Evolutionary conservation across 2,797 vertebrate species (phyloP).

Genomic region (Cossypha caffra): DNA sequence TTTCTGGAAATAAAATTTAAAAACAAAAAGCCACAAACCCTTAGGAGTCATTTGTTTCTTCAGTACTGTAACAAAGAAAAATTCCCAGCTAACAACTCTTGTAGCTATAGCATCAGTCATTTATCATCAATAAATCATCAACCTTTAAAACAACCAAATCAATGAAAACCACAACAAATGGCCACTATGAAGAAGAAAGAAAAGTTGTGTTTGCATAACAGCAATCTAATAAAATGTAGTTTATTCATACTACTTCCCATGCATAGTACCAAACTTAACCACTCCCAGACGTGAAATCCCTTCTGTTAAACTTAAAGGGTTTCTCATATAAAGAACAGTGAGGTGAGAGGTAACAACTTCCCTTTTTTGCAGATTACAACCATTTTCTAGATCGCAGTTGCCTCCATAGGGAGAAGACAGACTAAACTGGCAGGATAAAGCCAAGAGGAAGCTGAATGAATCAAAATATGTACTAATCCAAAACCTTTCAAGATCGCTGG

Average conservation of each 20-base stretch:
- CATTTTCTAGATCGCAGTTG: not conserved
- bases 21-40: slow-evolving; percentile 38
- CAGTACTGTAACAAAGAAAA: slow-evolving; percentile 32
- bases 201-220: not conserved
- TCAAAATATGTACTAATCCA: not conserved
- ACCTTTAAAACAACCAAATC: slow-evolving; percentile 35
- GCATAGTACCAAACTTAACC: not conserved
- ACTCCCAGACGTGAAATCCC: not conserved
- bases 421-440: not conserved
- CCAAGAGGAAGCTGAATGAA: not conserved
- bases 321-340: not conserved
- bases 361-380: not conserved
- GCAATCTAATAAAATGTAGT: not conserved
- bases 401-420: not conserved
- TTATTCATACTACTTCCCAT: not conserved
- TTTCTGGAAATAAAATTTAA: slow-evolving; percentile 70
- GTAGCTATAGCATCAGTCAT: slow-evolving; percentile 35
- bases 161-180: slow-evolving; percentile 40
- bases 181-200: not conserved
- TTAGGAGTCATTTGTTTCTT: slow-evolving; percentile 65
- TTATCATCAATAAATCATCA: slow-evolving; percentile 66
- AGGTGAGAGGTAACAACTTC: not conserved
- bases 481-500: not conserved
- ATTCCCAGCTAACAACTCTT: slow-evolving; percentile 36
- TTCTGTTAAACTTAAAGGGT: not conserved